Conservation (phyloP, 2,888 invertebrate species). For the Darwinula stevensoni region DNA sequence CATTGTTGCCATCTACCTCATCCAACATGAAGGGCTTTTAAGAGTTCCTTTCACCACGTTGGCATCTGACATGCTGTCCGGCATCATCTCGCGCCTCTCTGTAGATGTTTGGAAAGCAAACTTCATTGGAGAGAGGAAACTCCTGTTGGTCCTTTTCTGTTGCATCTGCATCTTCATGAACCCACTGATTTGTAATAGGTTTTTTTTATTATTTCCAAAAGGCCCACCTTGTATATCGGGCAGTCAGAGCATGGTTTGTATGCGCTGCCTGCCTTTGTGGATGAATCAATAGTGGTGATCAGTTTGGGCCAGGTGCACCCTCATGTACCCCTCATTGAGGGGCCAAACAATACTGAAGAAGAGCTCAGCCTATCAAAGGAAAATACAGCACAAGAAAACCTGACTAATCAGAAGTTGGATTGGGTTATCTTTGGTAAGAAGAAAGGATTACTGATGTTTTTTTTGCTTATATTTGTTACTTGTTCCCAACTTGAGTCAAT, state of each 20-base stretch:
- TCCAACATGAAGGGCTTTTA: conserved; percentile 14
- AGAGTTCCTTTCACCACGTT: conserved; percentile 15
- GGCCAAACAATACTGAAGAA: conserved; percentile 20
- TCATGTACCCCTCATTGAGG: conserved; percentile 36
- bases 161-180: conserved; percentile 6
- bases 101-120: conserved; percentile 15
- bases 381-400: not conserved
- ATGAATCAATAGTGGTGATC: conserved; percentile 18
- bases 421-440: too few relatives aligned
- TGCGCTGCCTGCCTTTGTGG: conserved; percentile 69
- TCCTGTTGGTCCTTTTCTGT: conserved; percentile 19
- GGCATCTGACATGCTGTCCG: conserved; percentile 14
- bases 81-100: conserved; percentile 13
- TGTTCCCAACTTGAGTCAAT: too few relatives aligned
- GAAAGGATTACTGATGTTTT: too few relatives aligned
- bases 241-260: conserved; percentile 60
- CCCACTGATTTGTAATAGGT: too few relatives aligned
- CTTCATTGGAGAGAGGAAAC: too few relatives aligned
- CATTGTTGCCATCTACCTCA: conserved; percentile 51
- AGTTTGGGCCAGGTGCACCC: too few relatives aligned
- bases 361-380: conserved; percentile 4
- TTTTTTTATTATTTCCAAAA: conserved; percentile 19
- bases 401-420: not conserved
- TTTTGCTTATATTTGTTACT: too few relatives aligned
- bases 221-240: conserved; percentile 73